Base-by-base conservation (phyloP, 2,113 vertebrate genomes). In the Halcyon senegalensis region DNA sequence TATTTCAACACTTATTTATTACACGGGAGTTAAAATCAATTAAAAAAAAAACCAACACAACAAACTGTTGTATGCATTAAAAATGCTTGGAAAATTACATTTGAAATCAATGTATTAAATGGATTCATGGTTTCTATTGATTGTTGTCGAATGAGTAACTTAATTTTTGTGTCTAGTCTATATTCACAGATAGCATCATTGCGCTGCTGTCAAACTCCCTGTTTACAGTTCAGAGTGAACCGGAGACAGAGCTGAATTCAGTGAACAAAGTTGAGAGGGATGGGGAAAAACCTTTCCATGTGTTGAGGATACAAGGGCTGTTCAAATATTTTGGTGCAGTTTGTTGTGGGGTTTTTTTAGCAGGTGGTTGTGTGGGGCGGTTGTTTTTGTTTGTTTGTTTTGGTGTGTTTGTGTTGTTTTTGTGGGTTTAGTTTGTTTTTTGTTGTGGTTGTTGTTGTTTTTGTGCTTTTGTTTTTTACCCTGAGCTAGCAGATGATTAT, bases 111-210 rank as follows among this genome's bases (percentile, higher is more conserved):
- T 59, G 25, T 79, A 0, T 55, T 18, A 72, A 87, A 13, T 1
- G 0, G 79, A 12, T 37, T 70, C 1, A 3, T 51, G 13, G 21
- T 4, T 70, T 70, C 20, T 70, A 33, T 70, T 60, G 81, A 58
- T 74, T 4, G 2, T 9, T 94, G 27, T 31, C 25, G 10, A 56
- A 41, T 5, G 58, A 37, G 6, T 7, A 39, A 28, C 15, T 68
- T 51, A 1, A 1, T 46, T 70, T 56, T 75, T 21, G 25, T 60
- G 31, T 64, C 1, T 2, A 6, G 19, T 44, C 37, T 55, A 0
- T 31, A 5, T 21, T 56, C 20, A 28, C 27, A 41, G 37, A 19
- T 58, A 3, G 2, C 16, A 23, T 50, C 7, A 1, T 30, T 0
- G 3, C 48, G 55, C 43, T 75, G 56, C 37, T 79, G 75, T 82